A percentile compares a stretch with the other conserved stretches of the same genome.
Conservation (phyloP, 1,140 invertebrate genomes). For the Nephila pilipes region DNA sequence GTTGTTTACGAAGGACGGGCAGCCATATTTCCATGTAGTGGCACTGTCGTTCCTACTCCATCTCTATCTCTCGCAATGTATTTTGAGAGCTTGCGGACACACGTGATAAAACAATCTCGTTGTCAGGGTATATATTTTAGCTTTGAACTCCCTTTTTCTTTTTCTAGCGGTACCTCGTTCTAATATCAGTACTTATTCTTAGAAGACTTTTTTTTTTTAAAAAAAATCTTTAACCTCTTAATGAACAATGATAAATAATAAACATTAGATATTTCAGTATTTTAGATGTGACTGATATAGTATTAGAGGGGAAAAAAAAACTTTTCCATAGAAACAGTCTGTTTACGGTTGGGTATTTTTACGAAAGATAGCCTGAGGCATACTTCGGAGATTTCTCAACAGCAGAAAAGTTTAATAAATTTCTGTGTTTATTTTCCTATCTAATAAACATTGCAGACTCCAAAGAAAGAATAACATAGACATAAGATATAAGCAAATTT, state of each 20-base stretch:
- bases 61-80: neutral
- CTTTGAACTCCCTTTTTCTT: neutral
- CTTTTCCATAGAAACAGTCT: neutral
- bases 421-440: neutral
- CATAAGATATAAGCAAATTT: too few relatives aligned
- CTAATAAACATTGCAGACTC: too few relatives aligned
- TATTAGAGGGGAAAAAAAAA: neutral
- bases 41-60: constrained; percentile 3
- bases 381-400: neutral
- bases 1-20: constrained; percentile 67
- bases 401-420: neutral
- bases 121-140: neutral
- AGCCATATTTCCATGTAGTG: constrained; percentile 28
- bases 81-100: constrained; percentile 9
- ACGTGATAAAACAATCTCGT: constrained; percentile 45
- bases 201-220: neutral
- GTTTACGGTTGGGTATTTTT: neutral
- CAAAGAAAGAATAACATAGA: too few relatives aligned
- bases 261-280: constrained; percentile 1
- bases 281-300: neutral
- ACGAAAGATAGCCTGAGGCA: neutral
- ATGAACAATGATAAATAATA: neutral
- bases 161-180: neutral
- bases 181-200: neutral
- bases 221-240: neutral